phyloP scores from a whole-genome alignment of 2,113 vertebrate genomes.

The Sphaerodactylus townsendi region DNA sequence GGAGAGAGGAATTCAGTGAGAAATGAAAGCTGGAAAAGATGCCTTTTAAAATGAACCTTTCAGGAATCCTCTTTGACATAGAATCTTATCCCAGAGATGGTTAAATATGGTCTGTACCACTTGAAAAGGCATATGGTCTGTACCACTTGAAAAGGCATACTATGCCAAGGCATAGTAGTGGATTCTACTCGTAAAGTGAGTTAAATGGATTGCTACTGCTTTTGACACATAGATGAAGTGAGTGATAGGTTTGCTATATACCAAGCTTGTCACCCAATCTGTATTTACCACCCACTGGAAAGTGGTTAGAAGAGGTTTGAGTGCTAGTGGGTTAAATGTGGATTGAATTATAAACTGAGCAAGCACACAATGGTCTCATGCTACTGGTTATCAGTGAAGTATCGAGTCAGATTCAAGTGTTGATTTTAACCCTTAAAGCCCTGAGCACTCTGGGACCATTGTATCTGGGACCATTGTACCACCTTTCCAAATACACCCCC shows the following conservation, averaged over 20 bases:
- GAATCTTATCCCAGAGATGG: not conserved
- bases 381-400: too few species aligned
- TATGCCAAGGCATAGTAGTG: not conserved
- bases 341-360: not conserved
- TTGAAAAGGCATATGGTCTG: not conserved
- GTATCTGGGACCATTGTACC: too few species aligned
- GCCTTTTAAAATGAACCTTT: conserved; percentile 18
- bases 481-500: too few species aligned
- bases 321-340: not conserved
- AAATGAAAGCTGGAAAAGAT: conserved; percentile 37
- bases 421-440: too few species aligned
- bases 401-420: too few species aligned
- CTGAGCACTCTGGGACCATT: too few species aligned
- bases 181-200: not conserved
- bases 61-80: not conserved
- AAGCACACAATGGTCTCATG: not conserved
- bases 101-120: not conserved
- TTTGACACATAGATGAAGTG: not conserved
- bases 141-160: too few species aligned
- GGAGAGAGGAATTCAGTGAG: conserved; percentile 24
- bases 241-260: not conserved
- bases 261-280: not conserved
- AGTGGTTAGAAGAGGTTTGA: not conserved
- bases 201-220: not conserved
- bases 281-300: not conserved